Percentiles rank a stretch among this genome's conserved stretches.
Conservation (phyloP, 2,888 invertebrate genomes). For the Dichetophora obliterata region DNA sequence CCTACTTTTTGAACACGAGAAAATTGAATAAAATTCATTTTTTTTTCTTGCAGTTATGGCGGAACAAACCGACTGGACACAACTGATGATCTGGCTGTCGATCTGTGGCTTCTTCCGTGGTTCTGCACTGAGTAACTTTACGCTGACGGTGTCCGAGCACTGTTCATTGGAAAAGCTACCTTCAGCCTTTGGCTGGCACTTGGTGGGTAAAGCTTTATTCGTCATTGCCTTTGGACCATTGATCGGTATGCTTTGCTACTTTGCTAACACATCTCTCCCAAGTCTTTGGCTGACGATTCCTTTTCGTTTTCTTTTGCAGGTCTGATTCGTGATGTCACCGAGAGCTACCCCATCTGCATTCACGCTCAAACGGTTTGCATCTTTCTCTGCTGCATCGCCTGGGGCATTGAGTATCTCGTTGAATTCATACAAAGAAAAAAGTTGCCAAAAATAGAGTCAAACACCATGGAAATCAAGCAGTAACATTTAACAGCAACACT, state of each 20-base stretch:
- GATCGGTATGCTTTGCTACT: conserved; percentile 72
- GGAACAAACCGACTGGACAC: conserved; percentile 79
- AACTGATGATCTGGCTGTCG: conserved; percentile 78
- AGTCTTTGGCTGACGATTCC: not conserved
- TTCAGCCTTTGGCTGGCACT: conserved; percentile 82
- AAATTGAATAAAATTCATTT: not conserved
- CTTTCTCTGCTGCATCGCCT: conserved; percentile 77
- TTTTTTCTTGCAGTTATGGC: conserved; percentile 75
- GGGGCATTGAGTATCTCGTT: conserved; percentile 75
- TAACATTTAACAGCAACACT: not conserved
- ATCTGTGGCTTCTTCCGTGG: conserved; percentile 85
- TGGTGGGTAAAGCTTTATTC: conserved; percentile 82
- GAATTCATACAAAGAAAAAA: conserved; percentile 57
- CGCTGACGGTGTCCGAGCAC: conserved; percentile 83
- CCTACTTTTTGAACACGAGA: too few relatives aligned
- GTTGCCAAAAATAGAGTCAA: conserved; percentile 16
- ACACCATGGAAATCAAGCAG: conserved; percentile 27
- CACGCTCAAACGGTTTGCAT: conserved; percentile 81
- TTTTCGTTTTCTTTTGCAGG: conserved; percentile 71
- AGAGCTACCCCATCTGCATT: conserved; percentile 78
- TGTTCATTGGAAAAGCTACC: conserved; percentile 81
- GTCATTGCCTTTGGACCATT: conserved; percentile 79
- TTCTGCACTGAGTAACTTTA: conserved; percentile 82
- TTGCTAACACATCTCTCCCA: not conserved
- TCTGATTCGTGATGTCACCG: conserved; percentile 77